Evolutionary conservation across 2,113 vertebrate genomes (phyloP).

Genomic region (Copsychus sechellarum): DNA sequence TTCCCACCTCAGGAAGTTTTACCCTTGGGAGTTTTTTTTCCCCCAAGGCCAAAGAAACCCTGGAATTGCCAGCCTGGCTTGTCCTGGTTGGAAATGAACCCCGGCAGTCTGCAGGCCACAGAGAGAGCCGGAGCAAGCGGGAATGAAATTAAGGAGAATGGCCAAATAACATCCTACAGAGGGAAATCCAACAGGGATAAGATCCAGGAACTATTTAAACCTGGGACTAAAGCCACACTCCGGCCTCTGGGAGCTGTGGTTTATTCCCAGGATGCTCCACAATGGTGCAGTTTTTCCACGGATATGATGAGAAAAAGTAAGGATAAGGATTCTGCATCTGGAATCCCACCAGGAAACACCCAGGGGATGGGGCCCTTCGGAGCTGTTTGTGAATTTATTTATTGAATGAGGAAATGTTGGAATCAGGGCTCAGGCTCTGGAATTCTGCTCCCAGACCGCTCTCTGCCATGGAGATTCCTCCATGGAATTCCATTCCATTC

Average conservation of each 20-base stretch:
- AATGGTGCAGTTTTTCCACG: not conserved
- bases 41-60: not conserved
- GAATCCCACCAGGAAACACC: not conserved
- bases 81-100: not conserved
- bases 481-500: too few relatives aligned
- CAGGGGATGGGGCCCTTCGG: not conserved
- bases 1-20: not conserved
- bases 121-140: rapidly evolving
- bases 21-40: too few relatives aligned
- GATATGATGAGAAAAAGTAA: not conserved
- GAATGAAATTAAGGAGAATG: not conserved
- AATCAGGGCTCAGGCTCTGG: not conserved
- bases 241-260: not conserved
- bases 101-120: not conserved
- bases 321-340: rapidly evolving
- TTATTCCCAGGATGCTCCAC: not conserved
- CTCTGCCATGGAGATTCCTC: rapidly evolving
- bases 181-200: rapidly evolving
- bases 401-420: not conserved
- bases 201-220: not conserved
- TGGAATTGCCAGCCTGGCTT: not conserved
- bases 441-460: not conserved
- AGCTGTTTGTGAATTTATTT: not conserved
- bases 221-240: not conserved
- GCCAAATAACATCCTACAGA: not conserved